Base-by-base conservation (phyloP, 30 jellyfish, hydroid and myxozoan species). In the Aurelia sp. region DNA sequence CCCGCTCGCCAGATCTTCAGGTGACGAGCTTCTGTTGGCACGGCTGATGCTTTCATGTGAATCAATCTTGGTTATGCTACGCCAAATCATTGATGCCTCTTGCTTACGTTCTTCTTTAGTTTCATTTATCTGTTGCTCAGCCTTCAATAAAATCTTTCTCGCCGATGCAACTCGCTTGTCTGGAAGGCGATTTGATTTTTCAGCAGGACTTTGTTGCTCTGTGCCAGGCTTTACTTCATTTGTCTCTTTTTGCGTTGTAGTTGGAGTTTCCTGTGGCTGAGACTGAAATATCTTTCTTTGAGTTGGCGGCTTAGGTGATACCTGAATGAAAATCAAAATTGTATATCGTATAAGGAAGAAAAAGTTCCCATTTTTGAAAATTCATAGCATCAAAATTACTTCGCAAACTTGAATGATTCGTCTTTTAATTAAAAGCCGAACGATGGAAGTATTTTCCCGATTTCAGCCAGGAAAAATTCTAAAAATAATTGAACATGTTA, bases 281-380 rank as follows among this genome's bases (percentile, higher is more conserved):
- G 35, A 18, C 81, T 31, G 21, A 18, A 6, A 17, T 59, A 27
- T 71, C 10, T 73, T 33, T 63, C 85, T 47, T 73, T 21, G 72
- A 17, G 17, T 8, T n/a, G 85, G 85, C 22, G 85, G 85, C 71
- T 73, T 73, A 2, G 85, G 55, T 5, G 85, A 19, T 17, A 73
- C 58, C 85, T 73, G 55, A 63, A 52, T 20, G 21, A 72, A 40
- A 72, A 67, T 44, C 12, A 70, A 18, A 35, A 58, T 13, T 5
- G 0, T 0, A 44, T 44, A 44, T 0, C 50, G 9, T 5, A 7
- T 38, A 8, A 2, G 50, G 0, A 60, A 20, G 18, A n/a, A 17
- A 27, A 27, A 27, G 33, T 27, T 2, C 33, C 33, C 33, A 27
- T 2, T 27, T 27, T 2, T 27, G 2, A 27, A 27, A 27, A 27